Percentiles rank a stretch among this genome's conserved stretches.
Conservation (phyloP, 1,140 invertebrate species). For the Saccostrea glomerata region DNA sequence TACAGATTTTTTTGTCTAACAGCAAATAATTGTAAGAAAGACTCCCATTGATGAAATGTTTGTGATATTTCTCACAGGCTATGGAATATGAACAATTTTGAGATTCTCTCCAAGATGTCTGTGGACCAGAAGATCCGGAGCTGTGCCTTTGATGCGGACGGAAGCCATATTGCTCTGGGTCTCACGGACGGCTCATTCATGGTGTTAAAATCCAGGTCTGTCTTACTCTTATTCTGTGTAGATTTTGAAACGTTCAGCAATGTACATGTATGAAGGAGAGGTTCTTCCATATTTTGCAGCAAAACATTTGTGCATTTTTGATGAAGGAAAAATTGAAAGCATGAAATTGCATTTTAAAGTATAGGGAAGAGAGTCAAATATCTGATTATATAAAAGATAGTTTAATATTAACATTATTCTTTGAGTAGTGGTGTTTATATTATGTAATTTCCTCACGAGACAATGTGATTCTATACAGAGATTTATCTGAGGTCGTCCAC, state of each 20-base stretch:
- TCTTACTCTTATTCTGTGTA: not conserved
- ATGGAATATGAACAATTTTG: slow-evolving; percentile 76
- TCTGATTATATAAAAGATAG: not conserved
- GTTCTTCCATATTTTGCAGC: too few relatives aligned
- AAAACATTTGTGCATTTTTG: too few relatives aligned
- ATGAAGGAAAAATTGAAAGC: too few relatives aligned
- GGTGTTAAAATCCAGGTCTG: slow-evolving; percentile 75
- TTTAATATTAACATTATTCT: not conserved
- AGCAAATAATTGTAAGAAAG: not conserved
- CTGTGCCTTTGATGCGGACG: slow-evolving; percentile 77
- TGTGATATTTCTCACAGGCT: slow-evolving; percentile 64
- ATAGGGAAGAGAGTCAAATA: not conserved
- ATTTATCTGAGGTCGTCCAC: slow-evolving; percentile 75
- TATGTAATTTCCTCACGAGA: not conserved
- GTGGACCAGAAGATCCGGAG: slow-evolving; percentile 77
- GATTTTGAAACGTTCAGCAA: too few relatives aligned
- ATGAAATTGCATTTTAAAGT: not conserved
- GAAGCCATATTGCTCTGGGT: slow-evolving; percentile 75
- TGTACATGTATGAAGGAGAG: too few relatives aligned
- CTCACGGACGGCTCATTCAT: slow-evolving; percentile 77
- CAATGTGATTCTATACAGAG: slow-evolving; percentile 66
- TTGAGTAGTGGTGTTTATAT: not conserved
- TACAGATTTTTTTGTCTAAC: too few relatives aligned
- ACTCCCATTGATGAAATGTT: slow-evolving; percentile 24
- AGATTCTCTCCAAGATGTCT: slow-evolving; percentile 73